A percentile compares a stretch with the other conserved stretches of the same genome.
Conservation (phyloP, 2,797 vertebrate genomes). For the Labroides dimidiatus region DNA sequence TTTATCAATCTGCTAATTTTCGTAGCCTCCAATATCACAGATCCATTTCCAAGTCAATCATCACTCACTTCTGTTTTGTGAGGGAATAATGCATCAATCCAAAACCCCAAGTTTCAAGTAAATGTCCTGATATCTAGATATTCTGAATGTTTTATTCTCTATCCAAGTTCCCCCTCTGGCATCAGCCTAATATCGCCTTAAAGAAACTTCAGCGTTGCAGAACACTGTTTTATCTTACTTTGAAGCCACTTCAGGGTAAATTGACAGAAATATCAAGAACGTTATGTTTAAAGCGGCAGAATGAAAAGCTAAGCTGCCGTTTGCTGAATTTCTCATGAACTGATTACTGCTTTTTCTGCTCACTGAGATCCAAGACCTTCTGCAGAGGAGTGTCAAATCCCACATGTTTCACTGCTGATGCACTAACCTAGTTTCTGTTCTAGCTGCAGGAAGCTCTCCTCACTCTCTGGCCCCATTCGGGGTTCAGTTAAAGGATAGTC, state of each 20-base stretch:
- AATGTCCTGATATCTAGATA: background rate
- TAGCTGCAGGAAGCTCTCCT: constrained; percentile 42
- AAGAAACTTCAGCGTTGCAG: background rate
- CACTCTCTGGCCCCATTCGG: constrained; percentile 51
- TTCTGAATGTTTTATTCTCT: background rate
- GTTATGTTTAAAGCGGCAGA: constrained; percentile 1
- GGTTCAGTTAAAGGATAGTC: constrained; percentile 69
- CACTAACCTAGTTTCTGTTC: constrained; percentile 70
- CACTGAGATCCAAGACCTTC: constrained; percentile 40
- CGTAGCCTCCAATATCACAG: too few relatives aligned
- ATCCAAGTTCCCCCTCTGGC: background rate
- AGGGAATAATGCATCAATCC: too few relatives aligned
- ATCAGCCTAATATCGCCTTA: background rate
- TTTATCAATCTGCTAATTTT: too few relatives aligned
- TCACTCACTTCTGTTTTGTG: too few relatives aligned
- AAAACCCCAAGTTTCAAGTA: background rate
- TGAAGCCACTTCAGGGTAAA: background rate
- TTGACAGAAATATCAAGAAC: constrained; percentile 6
- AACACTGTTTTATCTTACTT: background rate
- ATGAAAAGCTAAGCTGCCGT: constrained; percentile 16
- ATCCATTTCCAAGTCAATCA: too few relatives aligned
- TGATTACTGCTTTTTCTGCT: constrained; percentile 6
- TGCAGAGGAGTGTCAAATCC: constrained; percentile 39
- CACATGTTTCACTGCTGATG: constrained; percentile 45
- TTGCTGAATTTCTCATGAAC: constrained; percentile 33